Evolutionary conservation across 2,888 invertebrate species (phyloP).

Genomic region (Scaptomyza tumidula): DNA sequence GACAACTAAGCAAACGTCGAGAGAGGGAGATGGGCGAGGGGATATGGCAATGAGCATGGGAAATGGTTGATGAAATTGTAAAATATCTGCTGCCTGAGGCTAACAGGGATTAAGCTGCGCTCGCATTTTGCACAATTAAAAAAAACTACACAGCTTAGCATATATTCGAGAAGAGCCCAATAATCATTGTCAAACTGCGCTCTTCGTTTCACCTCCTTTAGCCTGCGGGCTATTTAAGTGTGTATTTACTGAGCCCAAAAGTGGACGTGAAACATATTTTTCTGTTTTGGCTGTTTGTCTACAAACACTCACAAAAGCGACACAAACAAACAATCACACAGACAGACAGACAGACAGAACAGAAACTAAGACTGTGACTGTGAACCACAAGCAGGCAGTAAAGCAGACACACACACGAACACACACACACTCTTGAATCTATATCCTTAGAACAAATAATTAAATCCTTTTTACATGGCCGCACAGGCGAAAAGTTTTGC

Average conservation of each 20-base stretch:
- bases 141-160: conserved; percentile 61
- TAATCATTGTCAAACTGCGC: conserved; percentile 30
- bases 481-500: conserved; percentile 67
- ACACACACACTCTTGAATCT: conserved; percentile 19
- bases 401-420: neutral
- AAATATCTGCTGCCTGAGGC: conserved; percentile 34
- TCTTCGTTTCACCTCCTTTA: conserved; percentile 5
- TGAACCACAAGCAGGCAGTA: conserved; percentile 38
- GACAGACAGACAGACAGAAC: conserved; percentile 31
- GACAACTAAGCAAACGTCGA: conserved; percentile 44
- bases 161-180: conserved; percentile 24
- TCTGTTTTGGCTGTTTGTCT: conserved; percentile 49
- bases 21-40: conserved; percentile 12
- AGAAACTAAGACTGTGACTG: conserved; percentile 17
- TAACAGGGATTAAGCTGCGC: conserved; percentile 58
- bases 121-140: conserved; percentile 69
- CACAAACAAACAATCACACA: conserved; percentile 24
- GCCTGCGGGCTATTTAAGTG: conserved; percentile 25
- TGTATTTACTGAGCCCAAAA: conserved; percentile 55
- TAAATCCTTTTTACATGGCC: conserved; percentile 83
- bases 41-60: conserved; percentile 21
- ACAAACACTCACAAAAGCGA: conserved; percentile 57
- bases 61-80: neutral
- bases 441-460: conserved; percentile 82
- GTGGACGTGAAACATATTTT: conserved; percentile 78